Evolutionary conservation across 2,888 invertebrate genomes (phyloP), one percentile per base, ranked within the genome.

Genomic region (Esperia sulphurella): DNA sequence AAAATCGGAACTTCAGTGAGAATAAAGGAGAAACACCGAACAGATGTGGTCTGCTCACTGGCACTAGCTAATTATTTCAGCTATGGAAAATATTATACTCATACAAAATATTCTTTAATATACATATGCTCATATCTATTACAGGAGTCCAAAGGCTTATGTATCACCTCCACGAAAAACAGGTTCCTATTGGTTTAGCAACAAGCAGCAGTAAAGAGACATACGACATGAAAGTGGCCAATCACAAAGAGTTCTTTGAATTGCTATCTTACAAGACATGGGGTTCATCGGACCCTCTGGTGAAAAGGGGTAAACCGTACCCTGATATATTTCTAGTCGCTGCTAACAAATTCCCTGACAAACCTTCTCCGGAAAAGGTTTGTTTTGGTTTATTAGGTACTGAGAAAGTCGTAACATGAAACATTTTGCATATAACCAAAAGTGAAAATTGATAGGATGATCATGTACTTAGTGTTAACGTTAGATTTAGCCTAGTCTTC

Each of bases 271-370:
- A 95, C 68, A 91, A 93, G 56, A 96, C 97, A 0, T 92, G 93
- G 62, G 96, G 95, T 0, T 94, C 95, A 8, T 93, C 94, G 12
- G 97, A 98, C 72, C 93, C 95, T 0, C 95, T 95, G 45, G 96
- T 98, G 1, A 94, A 93, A 69, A 82, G 91, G 41, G 96, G 97
- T 0, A 98, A 98, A 86, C 98, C 98, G 0, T 91, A 92, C 37
- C 98, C 98, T 0, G 97, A 97, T 72, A 94, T 96, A 61, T 98
- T 96, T 72, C 74, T 94, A 2, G 91, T 96, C 0, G 94, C 95
- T 54, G 95, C 95, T 0, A 79, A 84, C 8, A 91, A 96, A 54
- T 97, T 97, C 78, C 75, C 90, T 0, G 92, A 93, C 47, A 86
- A 91, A 53, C 94, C 95, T 1, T 65, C 79, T 0, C 90, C 92